These are phyloP conservation scores for Myotis davidii DNA, from an alignment of 2,113 vertebrate genomes.

Conservation along the genomic window DNA sequence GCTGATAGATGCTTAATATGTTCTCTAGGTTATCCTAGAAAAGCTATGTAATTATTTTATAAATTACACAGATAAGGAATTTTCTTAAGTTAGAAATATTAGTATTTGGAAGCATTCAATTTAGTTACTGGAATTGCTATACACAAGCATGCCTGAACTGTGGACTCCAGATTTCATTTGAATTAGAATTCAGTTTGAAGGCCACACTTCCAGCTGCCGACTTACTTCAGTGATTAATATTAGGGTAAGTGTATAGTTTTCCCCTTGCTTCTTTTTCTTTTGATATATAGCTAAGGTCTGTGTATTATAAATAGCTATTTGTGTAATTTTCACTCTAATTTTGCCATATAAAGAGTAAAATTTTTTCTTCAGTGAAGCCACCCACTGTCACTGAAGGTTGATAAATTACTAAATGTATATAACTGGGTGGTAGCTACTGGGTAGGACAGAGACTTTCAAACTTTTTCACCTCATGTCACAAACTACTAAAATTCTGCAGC, in stretches of 20 bases:
- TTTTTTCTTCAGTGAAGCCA: background rate
- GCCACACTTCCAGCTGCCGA: background rate
- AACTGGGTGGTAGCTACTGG: background rate
- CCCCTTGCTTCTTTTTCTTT: background rate
- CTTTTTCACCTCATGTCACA: background rate
- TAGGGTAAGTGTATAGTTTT: background rate
- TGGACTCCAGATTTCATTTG: background rate
- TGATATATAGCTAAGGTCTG: background rate
- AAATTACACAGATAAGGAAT: background rate
- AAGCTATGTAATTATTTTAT: conserved; percentile 13
- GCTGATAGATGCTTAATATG: background rate
- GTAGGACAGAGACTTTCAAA: background rate
- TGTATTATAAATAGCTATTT: background rate
- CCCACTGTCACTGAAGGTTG: background rate
- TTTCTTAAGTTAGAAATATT: conserved; percentile 17
- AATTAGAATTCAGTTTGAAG: background rate
- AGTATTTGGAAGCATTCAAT: conserved; percentile 5
- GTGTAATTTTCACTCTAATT: background rate
- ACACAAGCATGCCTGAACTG: background rate
- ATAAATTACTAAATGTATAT: background rate
- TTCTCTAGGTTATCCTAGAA: background rate
- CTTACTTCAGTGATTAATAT: background rate
- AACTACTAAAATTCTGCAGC: background rate
- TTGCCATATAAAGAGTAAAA: background rate
- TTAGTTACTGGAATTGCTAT: conserved; percentile 18